Evolutionary conservation across 2,113 vertebrate species (phyloP).

Genomic region (Cochlearius cochlearius): DNA sequence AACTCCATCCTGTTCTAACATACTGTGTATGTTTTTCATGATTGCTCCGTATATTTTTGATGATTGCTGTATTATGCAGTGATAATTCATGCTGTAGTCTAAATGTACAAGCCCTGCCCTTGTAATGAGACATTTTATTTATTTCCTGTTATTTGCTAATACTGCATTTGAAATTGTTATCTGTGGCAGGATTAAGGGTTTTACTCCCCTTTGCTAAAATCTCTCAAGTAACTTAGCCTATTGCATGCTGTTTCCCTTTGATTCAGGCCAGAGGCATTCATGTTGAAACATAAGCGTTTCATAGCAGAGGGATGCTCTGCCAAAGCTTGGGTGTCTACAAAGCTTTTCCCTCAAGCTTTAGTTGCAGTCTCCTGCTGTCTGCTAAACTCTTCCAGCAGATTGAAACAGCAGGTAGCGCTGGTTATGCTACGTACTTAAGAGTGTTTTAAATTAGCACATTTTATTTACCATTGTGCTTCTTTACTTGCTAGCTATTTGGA

Average conservation of each 20-base stretch:
- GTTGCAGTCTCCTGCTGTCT: slow-evolving; percentile 55
- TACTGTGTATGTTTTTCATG: slow-evolving; percentile 20
- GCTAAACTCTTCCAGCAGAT: slow-evolving; percentile 63
- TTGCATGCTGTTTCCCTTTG: slow-evolving; percentile 22
- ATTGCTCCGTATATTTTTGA: slow-evolving; percentile 27
- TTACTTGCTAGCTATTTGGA: neutral
- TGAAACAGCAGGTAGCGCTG: slow-evolving; percentile 57
- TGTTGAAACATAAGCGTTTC: slow-evolving; percentile 20
- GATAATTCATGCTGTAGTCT: slow-evolving; percentile 48
- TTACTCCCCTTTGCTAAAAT: slow-evolving; percentile 10
- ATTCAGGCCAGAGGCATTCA: neutral
- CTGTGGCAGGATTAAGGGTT: neutral
- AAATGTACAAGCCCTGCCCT: neutral
- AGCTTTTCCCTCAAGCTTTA: slow-evolving; percentile 46
- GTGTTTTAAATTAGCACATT: slow-evolving; percentile 63
- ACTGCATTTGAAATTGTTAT: neutral
- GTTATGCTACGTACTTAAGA: slow-evolving; percentile 58
- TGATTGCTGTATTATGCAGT: slow-evolving; percentile 35
- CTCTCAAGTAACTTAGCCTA: slow-evolving; percentile 7
- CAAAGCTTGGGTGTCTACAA: slow-evolving; percentile 42
- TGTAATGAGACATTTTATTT: slow-evolving; percentile 8
- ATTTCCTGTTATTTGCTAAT: slow-evolving; percentile 7
- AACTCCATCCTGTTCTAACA: slow-evolving; percentile 23
- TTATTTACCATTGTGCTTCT: slow-evolving; percentile 46
- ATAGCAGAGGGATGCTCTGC: neutral